Evolutionary conservation across 2,113 vertebrate species (phyloP).

Genomic region (Podarcis cretensis): DNA sequence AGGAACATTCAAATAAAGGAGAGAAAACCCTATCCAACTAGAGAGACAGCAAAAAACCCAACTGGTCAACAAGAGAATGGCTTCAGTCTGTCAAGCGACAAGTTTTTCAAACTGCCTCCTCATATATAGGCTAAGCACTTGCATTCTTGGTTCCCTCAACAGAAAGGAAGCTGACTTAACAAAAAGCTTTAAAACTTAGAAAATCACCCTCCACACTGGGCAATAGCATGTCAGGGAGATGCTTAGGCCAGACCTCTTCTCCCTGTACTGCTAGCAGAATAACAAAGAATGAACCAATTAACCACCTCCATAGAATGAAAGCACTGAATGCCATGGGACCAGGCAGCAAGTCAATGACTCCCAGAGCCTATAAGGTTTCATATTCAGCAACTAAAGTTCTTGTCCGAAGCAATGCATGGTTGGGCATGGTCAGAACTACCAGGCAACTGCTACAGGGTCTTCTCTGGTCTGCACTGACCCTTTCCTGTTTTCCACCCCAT

Average conservation of each 20-base stretch:
- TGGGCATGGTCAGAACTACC: not conserved
- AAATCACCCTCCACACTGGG: no score
- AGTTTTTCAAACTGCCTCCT: constrained; percentile 4
- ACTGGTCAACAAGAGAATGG: constrained; percentile 36
- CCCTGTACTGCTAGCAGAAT: not conserved
- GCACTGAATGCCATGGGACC: not conserved
- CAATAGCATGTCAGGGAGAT: not conserved
- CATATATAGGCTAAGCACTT: no score
- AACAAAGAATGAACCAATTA: no score
- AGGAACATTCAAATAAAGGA: constrained; percentile 49
- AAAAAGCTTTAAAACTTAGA: constrained; percentile 16
- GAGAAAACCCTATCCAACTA: not conserved
- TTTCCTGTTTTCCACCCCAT: not conserved
- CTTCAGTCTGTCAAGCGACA: not conserved
- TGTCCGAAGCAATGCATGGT: not conserved
- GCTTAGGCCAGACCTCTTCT: not conserved
- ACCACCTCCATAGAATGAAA: not conserved
- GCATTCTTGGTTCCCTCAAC: not conserved
- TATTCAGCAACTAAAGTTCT: not conserved
- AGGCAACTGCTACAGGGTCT: not conserved
- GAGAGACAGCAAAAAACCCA: constrained; percentile 19
- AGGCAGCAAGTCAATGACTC: not conserved
- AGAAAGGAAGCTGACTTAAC: not conserved
- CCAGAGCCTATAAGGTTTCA: not conserved
- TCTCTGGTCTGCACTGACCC: not conserved